These are phyloP conservation scores for Apis florea DNA, from an alignment of 1,140 invertebrate species.

Conservation along the genomic window DNA sequence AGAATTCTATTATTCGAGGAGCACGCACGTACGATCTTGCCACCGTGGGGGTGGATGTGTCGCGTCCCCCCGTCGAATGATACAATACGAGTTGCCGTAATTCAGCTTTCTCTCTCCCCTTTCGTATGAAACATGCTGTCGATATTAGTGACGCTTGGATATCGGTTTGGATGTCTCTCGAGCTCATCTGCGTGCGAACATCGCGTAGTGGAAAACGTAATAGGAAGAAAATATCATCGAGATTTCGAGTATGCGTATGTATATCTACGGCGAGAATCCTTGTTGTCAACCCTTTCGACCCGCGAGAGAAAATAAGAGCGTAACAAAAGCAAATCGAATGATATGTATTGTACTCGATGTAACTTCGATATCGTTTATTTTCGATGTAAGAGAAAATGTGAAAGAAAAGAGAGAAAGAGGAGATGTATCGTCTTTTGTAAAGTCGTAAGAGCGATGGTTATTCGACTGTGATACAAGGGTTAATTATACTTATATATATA, in stretches of 20 bases:
- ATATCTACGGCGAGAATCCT: too few species aligned
- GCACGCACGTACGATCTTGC: conserved; percentile 8
- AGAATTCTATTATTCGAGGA: conserved; percentile 27
- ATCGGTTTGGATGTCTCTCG: conserved; percentile 17
- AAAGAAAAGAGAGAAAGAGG: too few species aligned
- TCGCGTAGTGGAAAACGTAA: background rate
- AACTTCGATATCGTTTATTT: too few species aligned
- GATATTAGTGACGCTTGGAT: conserved; percentile 39
- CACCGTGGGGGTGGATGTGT: conserved; percentile 14
- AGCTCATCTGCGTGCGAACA: conserved; percentile 16
- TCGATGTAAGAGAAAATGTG: background rate
- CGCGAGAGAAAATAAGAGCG: too few species aligned
- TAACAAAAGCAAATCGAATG: too few species aligned
- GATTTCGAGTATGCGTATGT: background rate
- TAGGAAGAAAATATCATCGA: background rate
- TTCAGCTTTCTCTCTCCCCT: background rate
- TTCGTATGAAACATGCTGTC: conserved; percentile 32
- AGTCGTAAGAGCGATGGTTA: conserved; percentile 6
- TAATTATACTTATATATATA: conserved; percentile 26
- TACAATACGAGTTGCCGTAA: conserved; percentile 36
- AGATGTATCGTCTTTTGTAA: conserved; percentile 1
- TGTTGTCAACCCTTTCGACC: background rate
- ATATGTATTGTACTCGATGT: too few species aligned
- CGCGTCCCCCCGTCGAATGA: conserved; percentile 28
- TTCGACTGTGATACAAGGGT: conserved; percentile 55